These are phyloP conservation scores for Apodemus speciosus DNA, from an alignment of 2,113 vertebrate species.

Conservation along the genomic window DNA sequence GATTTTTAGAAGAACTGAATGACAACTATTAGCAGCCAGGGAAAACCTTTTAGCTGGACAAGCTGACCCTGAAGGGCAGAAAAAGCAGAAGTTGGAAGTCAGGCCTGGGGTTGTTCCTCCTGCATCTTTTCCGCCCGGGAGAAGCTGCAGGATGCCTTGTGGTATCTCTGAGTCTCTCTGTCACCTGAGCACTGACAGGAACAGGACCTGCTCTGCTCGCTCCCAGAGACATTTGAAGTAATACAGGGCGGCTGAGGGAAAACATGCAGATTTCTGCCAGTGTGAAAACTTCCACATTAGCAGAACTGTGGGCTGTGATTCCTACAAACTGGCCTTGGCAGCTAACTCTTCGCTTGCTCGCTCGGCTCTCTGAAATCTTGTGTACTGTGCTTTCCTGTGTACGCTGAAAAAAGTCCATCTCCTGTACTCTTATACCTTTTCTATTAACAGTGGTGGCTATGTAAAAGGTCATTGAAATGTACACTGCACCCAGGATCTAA, in stretches of 20 bases:
- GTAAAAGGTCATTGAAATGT: not conserved
- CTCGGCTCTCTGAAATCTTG: not conserved
- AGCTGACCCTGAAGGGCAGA: too few species aligned
- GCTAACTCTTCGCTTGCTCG: too few species aligned
- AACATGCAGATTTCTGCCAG: not conserved
- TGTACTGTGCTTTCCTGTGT: not conserved
- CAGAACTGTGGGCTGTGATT: not conserved
- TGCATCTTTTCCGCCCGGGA: not conserved
- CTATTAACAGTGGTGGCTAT: not conserved
- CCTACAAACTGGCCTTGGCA: not conserved
- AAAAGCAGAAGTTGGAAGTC: not conserved
- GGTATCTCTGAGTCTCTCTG: not conserved
- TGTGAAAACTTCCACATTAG: not conserved
- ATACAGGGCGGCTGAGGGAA: not conserved
- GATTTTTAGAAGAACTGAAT: not conserved
- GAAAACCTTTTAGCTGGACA: not conserved
- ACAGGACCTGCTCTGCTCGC: not conserved
- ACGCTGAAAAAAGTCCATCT: slow-evolving; percentile 12
- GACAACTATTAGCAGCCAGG: not conserved
- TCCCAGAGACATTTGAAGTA: not conserved
- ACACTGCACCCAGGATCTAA: not conserved
- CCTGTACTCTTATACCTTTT: slow-evolving; percentile 22
- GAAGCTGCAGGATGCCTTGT: not conserved
- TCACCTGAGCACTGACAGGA: not conserved
- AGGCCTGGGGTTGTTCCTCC: not conserved